These are phyloP conservation scores for Gnathonemus longibarbis DNA, from an alignment of 2,113 vertebrate species.

Conservation along the genomic window DNA sequence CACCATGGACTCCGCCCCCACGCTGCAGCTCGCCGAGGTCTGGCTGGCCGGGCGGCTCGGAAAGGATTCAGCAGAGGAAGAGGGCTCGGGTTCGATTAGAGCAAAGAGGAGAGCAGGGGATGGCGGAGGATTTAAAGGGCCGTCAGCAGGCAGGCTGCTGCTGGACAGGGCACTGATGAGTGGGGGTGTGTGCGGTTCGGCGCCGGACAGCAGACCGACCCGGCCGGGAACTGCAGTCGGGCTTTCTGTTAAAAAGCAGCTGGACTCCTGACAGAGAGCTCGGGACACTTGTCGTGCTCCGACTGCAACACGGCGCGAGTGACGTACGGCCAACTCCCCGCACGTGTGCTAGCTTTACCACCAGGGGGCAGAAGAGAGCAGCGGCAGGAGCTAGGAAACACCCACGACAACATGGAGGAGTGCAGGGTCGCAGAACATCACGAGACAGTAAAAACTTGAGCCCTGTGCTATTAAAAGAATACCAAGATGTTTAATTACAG, in stretches of 20 bases:
- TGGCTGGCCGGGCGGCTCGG: not conserved
- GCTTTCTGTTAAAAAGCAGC: not conserved
- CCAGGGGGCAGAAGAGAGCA: not conserved
- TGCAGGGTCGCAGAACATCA: not conserved
- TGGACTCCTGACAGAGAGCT: not conserved
- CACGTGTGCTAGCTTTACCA: not conserved
- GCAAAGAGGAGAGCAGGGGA: not conserved
- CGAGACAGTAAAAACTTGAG: not conserved
- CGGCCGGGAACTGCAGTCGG: not conserved
- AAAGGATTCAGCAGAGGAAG: not conserved
- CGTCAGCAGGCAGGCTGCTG: not conserved
- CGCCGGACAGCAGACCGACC: not conserved
- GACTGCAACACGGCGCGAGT: not conserved
- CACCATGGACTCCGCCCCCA: not conserved
- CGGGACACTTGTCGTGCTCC: not conserved
- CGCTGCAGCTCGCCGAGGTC: not conserved
- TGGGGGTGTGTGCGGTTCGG: too few relatives aligned
- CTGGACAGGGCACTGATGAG: not conserved
- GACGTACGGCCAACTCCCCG: not conserved
- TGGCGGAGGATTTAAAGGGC: not conserved
- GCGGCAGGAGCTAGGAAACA: not conserved
- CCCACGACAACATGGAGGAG: not conserved
- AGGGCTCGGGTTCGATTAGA: not conserved
- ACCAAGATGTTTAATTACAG: not conserved
- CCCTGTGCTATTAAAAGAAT: not conserved